phyloP scores from a whole-genome alignment of 2,888 invertebrate species.

The Zaprionus lineosus region DNA sequence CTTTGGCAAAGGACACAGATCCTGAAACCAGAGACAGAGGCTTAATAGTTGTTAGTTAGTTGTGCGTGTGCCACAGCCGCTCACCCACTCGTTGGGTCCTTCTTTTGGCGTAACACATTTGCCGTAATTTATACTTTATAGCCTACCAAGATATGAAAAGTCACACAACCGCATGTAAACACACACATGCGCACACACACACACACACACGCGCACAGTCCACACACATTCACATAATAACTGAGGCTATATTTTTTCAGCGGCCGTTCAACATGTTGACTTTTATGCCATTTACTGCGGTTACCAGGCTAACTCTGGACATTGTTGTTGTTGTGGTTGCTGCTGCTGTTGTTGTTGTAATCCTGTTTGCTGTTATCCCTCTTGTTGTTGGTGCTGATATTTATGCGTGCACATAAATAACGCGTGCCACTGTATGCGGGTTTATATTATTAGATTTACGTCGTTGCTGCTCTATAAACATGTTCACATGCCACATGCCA shows the following conservation, averaged over 20 bases:
- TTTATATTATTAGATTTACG: conserved; percentile 74
- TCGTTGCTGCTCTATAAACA: conserved; percentile 59
- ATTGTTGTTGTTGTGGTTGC: conserved; percentile 13
- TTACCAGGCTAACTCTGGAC: conserved; percentile 70
- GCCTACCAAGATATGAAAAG: conserved; percentile 74
- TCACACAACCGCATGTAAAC: conserved; percentile 43
- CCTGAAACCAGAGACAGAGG: conserved; percentile 29
- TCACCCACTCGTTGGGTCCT: conserved; percentile 17
- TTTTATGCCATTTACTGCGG: conserved; percentile 75
- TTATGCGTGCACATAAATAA: conserved; percentile 73
- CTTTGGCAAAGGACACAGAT: conserved; percentile 21
- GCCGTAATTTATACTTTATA: conserved; percentile 78
- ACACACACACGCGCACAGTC: conserved; percentile 1
- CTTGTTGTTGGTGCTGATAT: conserved; percentile 48
- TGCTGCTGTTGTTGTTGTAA: conserved; percentile 11
- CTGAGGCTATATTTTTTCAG: conserved; percentile 66
- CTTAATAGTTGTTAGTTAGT: conserved; percentile 79
- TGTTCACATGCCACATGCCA: conserved; percentile 48
- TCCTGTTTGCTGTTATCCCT: conserved; percentile 8
- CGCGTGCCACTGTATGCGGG: conserved; percentile 53
- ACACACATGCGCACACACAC: conserved; percentile 4
- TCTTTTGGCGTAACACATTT: conserved; percentile 60
- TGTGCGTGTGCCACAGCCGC: conserved; percentile 59
- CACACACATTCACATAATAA: conserved; percentile 33
- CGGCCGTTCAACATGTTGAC: conserved; percentile 71